phyloP scores from a whole-genome alignment of 1,140 invertebrate species.

The Drosophila gunungcola region DNA sequence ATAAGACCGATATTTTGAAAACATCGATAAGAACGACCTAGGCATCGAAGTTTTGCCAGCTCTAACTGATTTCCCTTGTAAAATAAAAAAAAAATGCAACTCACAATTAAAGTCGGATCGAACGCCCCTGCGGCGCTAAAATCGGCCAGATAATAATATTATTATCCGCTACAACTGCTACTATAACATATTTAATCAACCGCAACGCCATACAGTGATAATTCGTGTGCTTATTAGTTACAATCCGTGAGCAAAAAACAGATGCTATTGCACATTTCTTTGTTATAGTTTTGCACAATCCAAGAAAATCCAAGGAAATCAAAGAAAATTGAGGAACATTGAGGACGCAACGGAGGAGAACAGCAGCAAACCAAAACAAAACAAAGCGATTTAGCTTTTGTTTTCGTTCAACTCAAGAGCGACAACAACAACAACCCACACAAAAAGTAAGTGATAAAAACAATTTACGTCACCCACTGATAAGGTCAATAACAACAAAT shows the following conservation, averaged over 20 bases:
- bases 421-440: neutral
- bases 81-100: slow-evolving; percentile 9
- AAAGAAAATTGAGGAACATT: neutral
- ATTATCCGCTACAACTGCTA: neutral
- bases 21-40: no score
- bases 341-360: neutral
- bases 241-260: neutral
- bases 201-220: neutral
- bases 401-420: neutral
- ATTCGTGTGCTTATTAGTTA: neutral
- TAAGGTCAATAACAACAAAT: slow-evolving; percentile 27
- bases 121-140: slow-evolving; percentile 9
- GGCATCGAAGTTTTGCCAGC: no score
- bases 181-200: neutral
- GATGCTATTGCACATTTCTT: slow-evolving; percentile 9
- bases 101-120: slow-evolving; percentile 7
- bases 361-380: neutral
- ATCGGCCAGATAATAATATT: slow-evolving; percentile 1
- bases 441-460: slow-evolving; percentile 20
- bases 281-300: neutral
- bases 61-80: no score
- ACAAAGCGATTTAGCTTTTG: slow-evolving; percentile 2
- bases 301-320: neutral
- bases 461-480: slow-evolving; percentile 26
- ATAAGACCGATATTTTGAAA: no score